A percentile compares a stretch with the other conserved stretches of the same genome.
These are phyloP conservation scores for Erpetoichthys calabaricus DNA, from an alignment of 2,797 vertebrate genomes.

Conservation along the genomic window DNA sequence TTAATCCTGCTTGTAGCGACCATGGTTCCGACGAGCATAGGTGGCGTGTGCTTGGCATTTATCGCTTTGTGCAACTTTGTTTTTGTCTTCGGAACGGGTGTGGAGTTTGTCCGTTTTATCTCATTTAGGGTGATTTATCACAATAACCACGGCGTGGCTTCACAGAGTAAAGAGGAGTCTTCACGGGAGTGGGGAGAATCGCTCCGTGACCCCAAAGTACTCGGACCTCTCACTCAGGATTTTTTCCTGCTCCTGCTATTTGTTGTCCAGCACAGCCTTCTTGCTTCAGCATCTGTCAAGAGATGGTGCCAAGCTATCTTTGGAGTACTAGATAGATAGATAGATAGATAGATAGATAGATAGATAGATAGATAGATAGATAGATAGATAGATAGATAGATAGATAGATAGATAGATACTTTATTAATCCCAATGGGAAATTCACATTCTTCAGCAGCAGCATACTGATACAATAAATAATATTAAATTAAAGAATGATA, in stretches of 20 bases:
- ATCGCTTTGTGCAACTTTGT: slow-evolving; percentile 51
- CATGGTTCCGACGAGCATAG: slow-evolving; percentile 44
- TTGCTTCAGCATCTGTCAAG: slow-evolving; percentile 62
- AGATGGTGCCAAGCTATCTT: slow-evolving; percentile 42
- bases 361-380: too few species aligned
- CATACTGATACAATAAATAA: too few species aligned
- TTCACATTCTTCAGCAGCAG: too few species aligned
- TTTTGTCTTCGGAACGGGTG: slow-evolving; percentile 65
- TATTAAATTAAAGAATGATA: too few species aligned
- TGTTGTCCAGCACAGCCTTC: slow-evolving; percentile 64
- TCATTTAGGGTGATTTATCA: slow-evolving; percentile 67
- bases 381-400: too few species aligned
- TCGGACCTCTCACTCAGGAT: slow-evolving; percentile 47
- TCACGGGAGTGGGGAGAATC: slow-evolving; percentile 48
- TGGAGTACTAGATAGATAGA: too few species aligned
- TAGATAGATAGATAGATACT: too few species aligned
- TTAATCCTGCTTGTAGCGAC: not conserved
- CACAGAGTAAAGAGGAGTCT: slow-evolving; percentile 29
- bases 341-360: too few species aligned
- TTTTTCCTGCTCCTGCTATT: slow-evolving; percentile 59
- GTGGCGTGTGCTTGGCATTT: slow-evolving; percentile 36
- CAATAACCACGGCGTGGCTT: slow-evolving; percentile 46
- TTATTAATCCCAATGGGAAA: too few species aligned
- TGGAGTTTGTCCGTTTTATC: slow-evolving; percentile 69
- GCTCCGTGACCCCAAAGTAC: slow-evolving; percentile 45